phyloP scores from a whole-genome alignment of 1,140 invertebrate genomes.

The Ptiloglossa arizonensis region DNA sequence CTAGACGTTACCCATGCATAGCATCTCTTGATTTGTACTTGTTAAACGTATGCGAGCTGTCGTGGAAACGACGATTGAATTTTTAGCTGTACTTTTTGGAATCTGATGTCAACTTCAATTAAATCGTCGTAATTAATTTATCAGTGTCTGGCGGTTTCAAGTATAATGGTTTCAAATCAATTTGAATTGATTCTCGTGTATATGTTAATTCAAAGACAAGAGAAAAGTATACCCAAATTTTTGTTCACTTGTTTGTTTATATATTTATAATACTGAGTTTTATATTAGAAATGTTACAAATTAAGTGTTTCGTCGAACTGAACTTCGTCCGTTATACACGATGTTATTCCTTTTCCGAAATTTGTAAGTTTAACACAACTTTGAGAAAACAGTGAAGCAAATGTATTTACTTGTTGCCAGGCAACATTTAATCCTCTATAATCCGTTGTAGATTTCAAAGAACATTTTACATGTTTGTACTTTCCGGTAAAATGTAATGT shows the following conservation, averaged over 20 bases:
- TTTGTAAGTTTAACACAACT: background rate
- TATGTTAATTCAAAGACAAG: background rate
- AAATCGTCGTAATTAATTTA: background rate
- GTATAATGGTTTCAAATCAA: background rate
- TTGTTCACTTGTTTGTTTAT: background rate
- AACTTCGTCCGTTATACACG: background rate
- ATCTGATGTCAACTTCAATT: slow-evolving; percentile 16
- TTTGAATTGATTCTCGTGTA: background rate
- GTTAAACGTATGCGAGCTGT: slow-evolving; percentile 1
- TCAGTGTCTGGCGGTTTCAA: background rate
- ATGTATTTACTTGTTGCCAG: slow-evolving; percentile 11
- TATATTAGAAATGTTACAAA: background rate
- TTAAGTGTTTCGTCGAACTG: background rate
- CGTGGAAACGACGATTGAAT: background rate
- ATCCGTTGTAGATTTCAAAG: background rate
- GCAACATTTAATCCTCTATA: background rate
- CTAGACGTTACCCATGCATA: slow-evolving; percentile 32
- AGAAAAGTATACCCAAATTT: background rate
- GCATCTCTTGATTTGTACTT: slow-evolving; percentile 28
- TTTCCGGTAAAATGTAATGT: slow-evolving; percentile 3
- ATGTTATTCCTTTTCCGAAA: background rate
- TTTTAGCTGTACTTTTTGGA: slow-evolving; percentile 31
- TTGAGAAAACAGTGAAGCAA: background rate
- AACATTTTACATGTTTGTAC: background rate
- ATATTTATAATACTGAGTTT: no score